These are phyloP conservation scores for Mizuhopecten yessoensis DNA, from an alignment of 1,140 invertebrate species.

Conservation along the genomic window DNA sequence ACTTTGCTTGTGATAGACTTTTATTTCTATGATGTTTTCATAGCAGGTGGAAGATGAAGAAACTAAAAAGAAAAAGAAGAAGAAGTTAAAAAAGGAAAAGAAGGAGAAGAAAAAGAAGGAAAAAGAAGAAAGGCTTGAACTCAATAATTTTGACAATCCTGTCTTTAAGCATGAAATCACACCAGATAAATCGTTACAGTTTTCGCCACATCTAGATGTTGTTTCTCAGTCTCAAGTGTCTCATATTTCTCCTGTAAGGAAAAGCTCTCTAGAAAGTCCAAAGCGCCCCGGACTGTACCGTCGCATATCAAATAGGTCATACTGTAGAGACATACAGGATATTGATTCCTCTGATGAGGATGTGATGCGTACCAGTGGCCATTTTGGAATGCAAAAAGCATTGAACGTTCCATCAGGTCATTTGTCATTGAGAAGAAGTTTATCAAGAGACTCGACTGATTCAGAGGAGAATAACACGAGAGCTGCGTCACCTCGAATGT, in stretches of 20 bases:
- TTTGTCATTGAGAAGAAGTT: not conserved
- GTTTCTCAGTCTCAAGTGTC: not conserved
- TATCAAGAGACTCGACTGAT: not conserved
- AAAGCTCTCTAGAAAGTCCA: not conserved
- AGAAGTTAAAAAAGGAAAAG: constrained; percentile 59
- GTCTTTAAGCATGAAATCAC: not conserved
- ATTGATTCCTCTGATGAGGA: not conserved
- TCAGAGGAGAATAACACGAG: not conserved
- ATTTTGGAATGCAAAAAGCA: constrained; percentile 2
- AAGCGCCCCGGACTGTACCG: not conserved
- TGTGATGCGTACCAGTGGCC: not conserved
- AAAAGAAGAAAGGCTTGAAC: constrained; percentile 45
- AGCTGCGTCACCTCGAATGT: not conserved
- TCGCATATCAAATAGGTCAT: not conserved
- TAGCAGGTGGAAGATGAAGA: constrained; percentile 53
- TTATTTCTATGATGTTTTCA: no score
- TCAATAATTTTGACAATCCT: constrained; percentile 16
- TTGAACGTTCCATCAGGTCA: not conserved
- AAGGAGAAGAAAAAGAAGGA: constrained; percentile 59
- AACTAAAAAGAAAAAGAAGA: constrained; percentile 51
- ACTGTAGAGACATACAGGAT: not conserved
- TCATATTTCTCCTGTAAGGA: not conserved
- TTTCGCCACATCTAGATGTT: not conserved
- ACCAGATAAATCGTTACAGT: not conserved
- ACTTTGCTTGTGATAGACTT: no score